phyloP scores from a whole-genome alignment of 2,113 vertebrate species.

The Sander vitreus region DNA sequence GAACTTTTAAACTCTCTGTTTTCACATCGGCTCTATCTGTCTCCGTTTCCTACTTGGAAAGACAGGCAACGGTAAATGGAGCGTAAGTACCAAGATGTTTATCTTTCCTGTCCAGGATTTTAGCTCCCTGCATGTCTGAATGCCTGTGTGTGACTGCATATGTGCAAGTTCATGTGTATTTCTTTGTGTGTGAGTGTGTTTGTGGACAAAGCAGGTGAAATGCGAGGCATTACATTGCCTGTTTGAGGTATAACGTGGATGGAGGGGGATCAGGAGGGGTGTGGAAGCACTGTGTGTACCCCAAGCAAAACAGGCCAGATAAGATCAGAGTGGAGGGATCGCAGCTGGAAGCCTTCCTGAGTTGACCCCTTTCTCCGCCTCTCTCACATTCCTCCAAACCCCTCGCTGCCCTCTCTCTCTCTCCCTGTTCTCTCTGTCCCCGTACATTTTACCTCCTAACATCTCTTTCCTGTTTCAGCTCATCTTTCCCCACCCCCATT shows the following conservation, averaged over 20 bases:
- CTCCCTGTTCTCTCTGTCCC: conserved; percentile 21
- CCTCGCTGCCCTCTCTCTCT: conserved; percentile 32
- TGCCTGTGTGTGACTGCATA: not conserved
- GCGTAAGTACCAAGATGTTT: conserved; percentile 49
- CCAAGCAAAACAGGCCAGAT: conserved; percentile 72
- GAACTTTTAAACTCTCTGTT: conserved; percentile 38
- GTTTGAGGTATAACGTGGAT: not conserved
- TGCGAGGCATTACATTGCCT: not conserved
- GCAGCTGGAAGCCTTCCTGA: conserved; percentile 76
- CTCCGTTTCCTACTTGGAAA: conserved; percentile 30
- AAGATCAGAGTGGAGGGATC: conserved; percentile 75
- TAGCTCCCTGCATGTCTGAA: conserved; percentile 8
- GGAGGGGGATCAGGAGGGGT: conserved; percentile 13
- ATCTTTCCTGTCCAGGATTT: conserved; percentile 45
- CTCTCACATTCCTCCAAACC: conserved; percentile 69
- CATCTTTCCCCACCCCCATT: conserved; percentile 30
- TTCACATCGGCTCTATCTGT: conserved; percentile 19
- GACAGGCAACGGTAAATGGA: conserved; percentile 54
- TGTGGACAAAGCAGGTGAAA: conserved; percentile 4
- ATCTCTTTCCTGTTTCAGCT: conserved; percentile 37
- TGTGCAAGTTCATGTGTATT: not conserved
- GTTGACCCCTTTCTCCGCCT: conserved; percentile 66
- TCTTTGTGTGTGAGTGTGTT: not conserved
- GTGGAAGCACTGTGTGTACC: conserved; percentile 25
- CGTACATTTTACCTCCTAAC: conserved; percentile 29